These are phyloP conservation scores for Oncorhynchus clarkii DNA, from an alignment of 2,113 vertebrate genomes.

Conservation along the genomic window DNA sequence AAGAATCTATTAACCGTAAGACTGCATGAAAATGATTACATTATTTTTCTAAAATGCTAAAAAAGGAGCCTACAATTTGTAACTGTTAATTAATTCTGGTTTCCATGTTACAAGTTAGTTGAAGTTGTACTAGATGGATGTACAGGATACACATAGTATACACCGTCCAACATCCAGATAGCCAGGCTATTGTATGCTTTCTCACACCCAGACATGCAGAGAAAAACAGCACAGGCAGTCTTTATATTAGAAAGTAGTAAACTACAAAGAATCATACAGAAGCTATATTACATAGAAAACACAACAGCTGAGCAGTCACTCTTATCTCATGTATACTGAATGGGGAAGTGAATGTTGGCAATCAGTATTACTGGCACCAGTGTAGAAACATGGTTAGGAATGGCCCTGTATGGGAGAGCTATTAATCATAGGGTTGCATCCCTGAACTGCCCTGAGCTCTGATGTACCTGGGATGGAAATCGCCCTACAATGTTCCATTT, in stretches of 20 bases:
- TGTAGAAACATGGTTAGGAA: slow-evolving; percentile 62
- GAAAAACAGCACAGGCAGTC: slow-evolving; percentile 3
- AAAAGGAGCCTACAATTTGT: background rate
- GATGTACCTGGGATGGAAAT: slow-evolving; percentile 64
- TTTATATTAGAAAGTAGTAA: too few relatives aligned
- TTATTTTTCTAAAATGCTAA: background rate
- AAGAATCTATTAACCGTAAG: background rate
- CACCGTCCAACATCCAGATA: too few relatives aligned
- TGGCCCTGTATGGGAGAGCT: slow-evolving; percentile 47
- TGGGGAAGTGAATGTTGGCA: slow-evolving; percentile 48
- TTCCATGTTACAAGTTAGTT: background rate
- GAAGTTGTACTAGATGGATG: too few relatives aligned
- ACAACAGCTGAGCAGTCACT: slow-evolving; percentile 10
- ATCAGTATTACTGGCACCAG: slow-evolving; percentile 56
- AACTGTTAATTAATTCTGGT: background rate
- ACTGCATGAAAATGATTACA: background rate
- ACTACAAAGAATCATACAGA: too few relatives aligned
- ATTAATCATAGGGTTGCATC: slow-evolving; percentile 59
- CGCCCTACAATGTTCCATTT: slow-evolving; percentile 55
- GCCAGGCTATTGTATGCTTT: background rate
- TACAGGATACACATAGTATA: too few relatives aligned
- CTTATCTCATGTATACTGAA: slow-evolving; percentile 50
- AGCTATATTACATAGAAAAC: slow-evolving; percentile 5
- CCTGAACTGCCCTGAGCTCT: slow-evolving; percentile 29
- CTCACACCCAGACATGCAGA: slow-evolving; percentile 4